Conservation (phyloP, 2,888 invertebrate species). For the Drosophila buzzatii region DNA sequence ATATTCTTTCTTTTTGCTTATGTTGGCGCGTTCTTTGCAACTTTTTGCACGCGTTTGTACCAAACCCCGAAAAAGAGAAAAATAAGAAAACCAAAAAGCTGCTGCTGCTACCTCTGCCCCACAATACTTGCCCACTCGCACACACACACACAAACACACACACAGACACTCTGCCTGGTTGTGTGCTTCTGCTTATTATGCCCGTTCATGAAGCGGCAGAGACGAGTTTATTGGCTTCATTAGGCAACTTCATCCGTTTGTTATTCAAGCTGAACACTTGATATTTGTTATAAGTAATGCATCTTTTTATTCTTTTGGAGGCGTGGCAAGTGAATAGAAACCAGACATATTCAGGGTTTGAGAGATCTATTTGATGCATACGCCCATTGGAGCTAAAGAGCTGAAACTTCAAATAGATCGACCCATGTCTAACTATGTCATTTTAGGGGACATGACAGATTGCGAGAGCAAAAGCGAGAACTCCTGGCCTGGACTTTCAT, state of each 20-base stretch:
- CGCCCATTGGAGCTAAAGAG: no score
- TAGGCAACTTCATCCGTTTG: neutral
- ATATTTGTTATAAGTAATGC: no score
- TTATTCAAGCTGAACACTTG: neutral
- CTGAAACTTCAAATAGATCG: no score
- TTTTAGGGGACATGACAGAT: neutral
- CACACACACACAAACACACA: neutral
- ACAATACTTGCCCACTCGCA: neutral
- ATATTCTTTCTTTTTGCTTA: slow-evolving; percentile 53
- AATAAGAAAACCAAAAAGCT: slow-evolving; percentile 5
- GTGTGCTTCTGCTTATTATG: slow-evolving; percentile 37
- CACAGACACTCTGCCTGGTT: slow-evolving; percentile 31
- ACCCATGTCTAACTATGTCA: neutral
- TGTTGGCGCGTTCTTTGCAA: slow-evolving; percentile 64
- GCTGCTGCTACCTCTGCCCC: neutral
- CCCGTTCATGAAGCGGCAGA: neutral
- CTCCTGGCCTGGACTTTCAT: neutral
- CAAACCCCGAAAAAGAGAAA: neutral
- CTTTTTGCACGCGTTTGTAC: slow-evolving; percentile 59
- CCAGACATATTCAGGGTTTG: neutral
- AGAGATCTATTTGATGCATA: no score
- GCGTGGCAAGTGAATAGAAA: neutral
- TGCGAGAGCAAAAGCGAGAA: neutral
- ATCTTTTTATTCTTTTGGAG: neutral
- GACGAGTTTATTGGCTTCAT: neutral